A percentile compares a stretch with the other conserved stretches of the same genome.
phyloP scores from a whole-genome alignment of 1,140 invertebrate species.

The Ooceraea biroi region DNA sequence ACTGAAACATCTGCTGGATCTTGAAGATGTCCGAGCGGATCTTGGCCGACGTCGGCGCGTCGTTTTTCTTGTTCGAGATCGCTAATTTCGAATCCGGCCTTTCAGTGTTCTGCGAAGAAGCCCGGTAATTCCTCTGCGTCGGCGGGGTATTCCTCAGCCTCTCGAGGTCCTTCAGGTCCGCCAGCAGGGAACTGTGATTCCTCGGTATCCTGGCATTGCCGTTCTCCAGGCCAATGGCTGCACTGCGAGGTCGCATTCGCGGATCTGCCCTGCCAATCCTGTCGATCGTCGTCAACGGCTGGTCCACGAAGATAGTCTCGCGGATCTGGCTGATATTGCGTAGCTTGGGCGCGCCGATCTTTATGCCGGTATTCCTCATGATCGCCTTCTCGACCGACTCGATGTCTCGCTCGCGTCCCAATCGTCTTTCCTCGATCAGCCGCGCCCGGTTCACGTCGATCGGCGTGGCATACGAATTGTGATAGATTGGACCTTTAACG shows the following conservation, averaged over 20 bases:
- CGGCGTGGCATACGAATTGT: constrained; percentile 55
- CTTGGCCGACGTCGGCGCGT: constrained; percentile 70
- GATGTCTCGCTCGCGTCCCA: constrained; percentile 77
- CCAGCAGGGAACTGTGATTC: constrained; percentile 74
- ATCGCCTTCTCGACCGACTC: constrained; percentile 78
- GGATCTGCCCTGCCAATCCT: constrained; percentile 52
- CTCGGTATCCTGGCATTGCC: constrained; percentile 29
- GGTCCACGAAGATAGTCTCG: constrained; percentile 77
- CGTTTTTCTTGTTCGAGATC: constrained; percentile 45
- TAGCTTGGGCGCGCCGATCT: constrained; percentile 78
- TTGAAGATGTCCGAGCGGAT: constrained; percentile 77
- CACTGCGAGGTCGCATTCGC: constrained; percentile 58
- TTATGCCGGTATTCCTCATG: constrained; percentile 74
- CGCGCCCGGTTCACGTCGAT: constrained; percentile 76
- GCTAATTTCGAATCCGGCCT: constrained; percentile 26
- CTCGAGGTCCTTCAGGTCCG: constrained; percentile 80
- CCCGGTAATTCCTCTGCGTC: constrained; percentile 67
- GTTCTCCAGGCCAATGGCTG: constrained; percentile 41
- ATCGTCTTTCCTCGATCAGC: constrained; percentile 77
- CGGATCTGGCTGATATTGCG: constrained; percentile 82
- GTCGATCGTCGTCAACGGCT: constrained; percentile 52
- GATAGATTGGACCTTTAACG: constrained; percentile 52
- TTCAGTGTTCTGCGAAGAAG: not conserved
- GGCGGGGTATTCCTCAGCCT: constrained; percentile 77
- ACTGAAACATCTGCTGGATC: constrained; percentile 77